Evolutionary conservation across 2,113 vertebrate genomes (phyloP).

Genomic region (Lucifuga dentata): DNA sequence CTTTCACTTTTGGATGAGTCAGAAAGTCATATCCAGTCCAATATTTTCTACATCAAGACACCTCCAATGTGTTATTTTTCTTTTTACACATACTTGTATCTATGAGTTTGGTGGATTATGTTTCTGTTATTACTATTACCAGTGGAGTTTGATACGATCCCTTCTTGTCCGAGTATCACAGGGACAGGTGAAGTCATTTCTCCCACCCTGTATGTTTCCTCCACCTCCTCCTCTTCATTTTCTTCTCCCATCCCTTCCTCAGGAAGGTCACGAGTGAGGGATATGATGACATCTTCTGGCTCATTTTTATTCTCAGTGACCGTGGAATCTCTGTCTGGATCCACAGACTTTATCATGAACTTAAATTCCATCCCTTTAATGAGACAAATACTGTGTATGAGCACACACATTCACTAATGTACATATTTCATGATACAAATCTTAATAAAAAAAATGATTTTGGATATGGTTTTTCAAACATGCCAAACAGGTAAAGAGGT

Average conservation of each 20-base stretch:
- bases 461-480: too few relatives aligned
- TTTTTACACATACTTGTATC: too few relatives aligned
- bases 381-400: not conserved
- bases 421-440: not conserved
- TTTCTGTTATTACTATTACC: conserved; percentile 54
- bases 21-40: too few relatives aligned
- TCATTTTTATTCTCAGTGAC: conserved; percentile 20
- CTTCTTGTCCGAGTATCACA: conserved; percentile 6
- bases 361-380: conserved; percentile 77
- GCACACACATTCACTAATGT: not conserved
- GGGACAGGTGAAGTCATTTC: conserved; percentile 16
- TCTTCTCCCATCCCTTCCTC: conserved; percentile 39
- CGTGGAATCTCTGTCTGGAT: conserved; percentile 66
- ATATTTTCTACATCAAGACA: too few relatives aligned
- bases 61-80: too few relatives aligned
- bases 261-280: not conserved
- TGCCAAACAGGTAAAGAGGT: too few relatives aligned
- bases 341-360: conserved; percentile 77
- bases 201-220: conserved; percentile 36
- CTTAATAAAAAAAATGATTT: too few relatives aligned
- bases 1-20: too few relatives aligned
- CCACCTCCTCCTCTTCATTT: conserved; percentile 34
- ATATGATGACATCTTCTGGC: conserved; percentile 16
- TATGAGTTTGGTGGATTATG: too few relatives aligned
- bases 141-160: conserved; percentile 49